Evolutionary conservation across 2,888 invertebrate species (phyloP).

Genomic region (Andrena marginata): DNA sequence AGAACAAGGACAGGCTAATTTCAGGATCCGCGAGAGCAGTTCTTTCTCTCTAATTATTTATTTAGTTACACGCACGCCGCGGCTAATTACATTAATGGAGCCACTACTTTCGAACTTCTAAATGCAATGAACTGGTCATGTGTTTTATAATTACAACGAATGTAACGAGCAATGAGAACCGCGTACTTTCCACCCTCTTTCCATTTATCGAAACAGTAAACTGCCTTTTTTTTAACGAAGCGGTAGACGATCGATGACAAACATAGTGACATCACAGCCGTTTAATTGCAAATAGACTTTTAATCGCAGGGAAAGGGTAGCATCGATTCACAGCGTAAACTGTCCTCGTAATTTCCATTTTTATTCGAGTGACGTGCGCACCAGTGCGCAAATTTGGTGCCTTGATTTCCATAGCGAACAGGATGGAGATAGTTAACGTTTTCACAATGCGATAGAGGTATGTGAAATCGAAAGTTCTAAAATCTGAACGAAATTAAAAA

Average conservation of each 20-base stretch:
- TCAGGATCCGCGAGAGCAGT: not conserved
- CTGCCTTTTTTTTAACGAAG: not conserved
- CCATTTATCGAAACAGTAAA: not conserved
- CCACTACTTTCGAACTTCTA: not conserved
- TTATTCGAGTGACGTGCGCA: slow-evolving; percentile 33
- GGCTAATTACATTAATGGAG: slow-evolving; percentile 15
- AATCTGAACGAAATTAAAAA: not conserved
- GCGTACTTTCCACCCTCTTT: not conserved
- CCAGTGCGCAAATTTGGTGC: slow-evolving; percentile 26
- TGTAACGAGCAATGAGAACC: not conserved
- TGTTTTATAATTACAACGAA: not conserved
- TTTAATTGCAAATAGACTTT: slow-evolving; percentile 56
- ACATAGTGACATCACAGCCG: slow-evolving; percentile 18
- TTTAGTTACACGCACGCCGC: slow-evolving; percentile 33
- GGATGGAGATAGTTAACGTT: not conserved
- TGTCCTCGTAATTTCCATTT: slow-evolving; percentile 50
- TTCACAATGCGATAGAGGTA: not conserved
- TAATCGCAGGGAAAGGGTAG: slow-evolving; percentile 33
- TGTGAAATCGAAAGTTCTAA: not conserved
- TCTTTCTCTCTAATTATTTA: slow-evolving; percentile 31
- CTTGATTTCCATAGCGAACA: slow-evolving; percentile 1
- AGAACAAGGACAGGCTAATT: slow-evolving; percentile 32
- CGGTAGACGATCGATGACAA: slow-evolving; percentile 11
- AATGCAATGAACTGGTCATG: slow-evolving; percentile 19
- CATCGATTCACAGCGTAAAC: slow-evolving; percentile 45